These are phyloP conservation scores for Antedon mediterranea DNA, from an alignment of 53 echinoderm and acorn worm genomes.

Conservation along the genomic window DNA sequence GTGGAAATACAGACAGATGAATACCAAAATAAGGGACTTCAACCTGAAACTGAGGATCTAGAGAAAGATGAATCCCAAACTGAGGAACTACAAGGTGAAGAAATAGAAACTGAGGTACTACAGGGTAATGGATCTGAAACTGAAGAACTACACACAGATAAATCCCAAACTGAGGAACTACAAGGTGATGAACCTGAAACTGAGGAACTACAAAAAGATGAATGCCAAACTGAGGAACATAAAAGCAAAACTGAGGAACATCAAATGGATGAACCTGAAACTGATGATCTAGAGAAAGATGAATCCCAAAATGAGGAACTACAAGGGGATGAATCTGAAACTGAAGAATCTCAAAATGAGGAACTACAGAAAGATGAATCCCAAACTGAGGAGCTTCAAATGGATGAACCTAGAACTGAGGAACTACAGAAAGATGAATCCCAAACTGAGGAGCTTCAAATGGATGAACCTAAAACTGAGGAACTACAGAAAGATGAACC, in stretches of 20 bases:
- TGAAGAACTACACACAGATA: conserved; percentile 10
- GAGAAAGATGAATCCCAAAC: not conserved
- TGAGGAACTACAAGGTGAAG: conserved; percentile 9
- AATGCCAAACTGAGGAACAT: conserved; percentile 5
- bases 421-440: conserved; percentile 20
- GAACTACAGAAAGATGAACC: conserved; percentile 1
- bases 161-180: conserved; percentile 6
- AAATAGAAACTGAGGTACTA: conserved; percentile 15
- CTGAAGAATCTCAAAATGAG: not conserved
- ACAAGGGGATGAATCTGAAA: not conserved
- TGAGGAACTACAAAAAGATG: conserved; percentile 18
- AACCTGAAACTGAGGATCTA: no score
- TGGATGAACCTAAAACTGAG: not conserved
- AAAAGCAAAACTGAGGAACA: no score
- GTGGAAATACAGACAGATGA: not conserved
- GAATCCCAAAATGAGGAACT: conserved; percentile 6
- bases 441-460: not conserved
- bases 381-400: not conserved
- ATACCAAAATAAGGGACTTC: not conserved
- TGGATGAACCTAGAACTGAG: not conserved
- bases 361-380: conserved; percentile 10
- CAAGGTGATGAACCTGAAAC: conserved; percentile 6
- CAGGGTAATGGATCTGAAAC: not conserved
- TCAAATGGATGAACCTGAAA: no score
- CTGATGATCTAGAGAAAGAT: conserved; percentile 1